These are phyloP conservation scores for Antennarius striatus DNA, from an alignment of 2,113 vertebrate genomes.

Conservation along the genomic window DNA sequence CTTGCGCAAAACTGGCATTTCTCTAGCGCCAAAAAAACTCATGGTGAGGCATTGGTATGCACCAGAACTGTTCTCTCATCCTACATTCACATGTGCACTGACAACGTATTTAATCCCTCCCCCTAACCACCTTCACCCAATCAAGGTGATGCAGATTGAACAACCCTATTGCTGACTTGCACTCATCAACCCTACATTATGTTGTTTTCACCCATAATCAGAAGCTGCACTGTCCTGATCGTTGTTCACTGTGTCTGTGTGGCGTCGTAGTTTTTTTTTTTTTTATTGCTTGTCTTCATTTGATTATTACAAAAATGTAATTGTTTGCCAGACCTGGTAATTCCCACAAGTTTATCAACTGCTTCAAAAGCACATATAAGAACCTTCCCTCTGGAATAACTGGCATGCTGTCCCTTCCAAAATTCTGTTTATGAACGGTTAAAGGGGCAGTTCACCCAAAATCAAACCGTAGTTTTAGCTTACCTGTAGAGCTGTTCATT, in stretches of 20 bases:
- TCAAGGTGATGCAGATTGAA: conserved; percentile 20
- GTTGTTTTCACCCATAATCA: conserved; percentile 40
- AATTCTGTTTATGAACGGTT: neutral
- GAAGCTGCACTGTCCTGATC: conserved; percentile 23
- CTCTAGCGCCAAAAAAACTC: conserved; percentile 94
- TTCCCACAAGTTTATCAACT: neutral
- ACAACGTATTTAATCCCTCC: conserved; percentile 34
- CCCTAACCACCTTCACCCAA: conserved; percentile 33
- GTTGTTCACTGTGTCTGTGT: conserved; percentile 43
- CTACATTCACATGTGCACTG: conserved; percentile 55
- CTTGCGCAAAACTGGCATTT: conserved; percentile 99
- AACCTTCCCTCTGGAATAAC: conserved; percentile 3
- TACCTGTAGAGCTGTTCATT: no score
- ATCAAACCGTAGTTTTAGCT: no score
- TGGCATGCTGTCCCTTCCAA: conserved; percentile 38
- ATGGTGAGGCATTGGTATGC: conserved; percentile 93
- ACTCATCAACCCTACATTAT: conserved; percentile 49
- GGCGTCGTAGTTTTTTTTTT: conserved; percentile 28
- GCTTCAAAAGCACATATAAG: neutral
- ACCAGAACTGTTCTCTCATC: conserved; percentile 63
- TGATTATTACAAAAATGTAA: neutral
- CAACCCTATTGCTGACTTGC: conserved; percentile 18
- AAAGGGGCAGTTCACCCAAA: conserved; percentile 7
- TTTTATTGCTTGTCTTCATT: conserved; percentile 26
- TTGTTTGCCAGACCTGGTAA: conserved; percentile 15